These are phyloP conservation scores for Glaucopsyche alexis DNA, from an alignment of 2,888 invertebrate genomes.

Conservation along the genomic window DNA sequence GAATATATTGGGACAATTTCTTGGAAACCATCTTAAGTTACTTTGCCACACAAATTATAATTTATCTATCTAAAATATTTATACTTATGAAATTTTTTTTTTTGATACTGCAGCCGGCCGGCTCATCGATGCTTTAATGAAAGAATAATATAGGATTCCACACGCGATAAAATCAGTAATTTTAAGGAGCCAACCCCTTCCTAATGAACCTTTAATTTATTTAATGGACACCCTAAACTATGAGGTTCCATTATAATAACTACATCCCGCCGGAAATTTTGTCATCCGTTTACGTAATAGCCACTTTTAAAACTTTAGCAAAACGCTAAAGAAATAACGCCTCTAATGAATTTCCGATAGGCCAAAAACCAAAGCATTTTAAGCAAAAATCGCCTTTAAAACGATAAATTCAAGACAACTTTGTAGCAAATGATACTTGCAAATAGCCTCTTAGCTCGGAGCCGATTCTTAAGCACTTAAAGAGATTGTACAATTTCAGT, in stretches of 20 bases:
- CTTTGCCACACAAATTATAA: no score
- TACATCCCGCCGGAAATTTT: not conserved
- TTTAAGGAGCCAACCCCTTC: no score
- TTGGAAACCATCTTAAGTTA: no score
- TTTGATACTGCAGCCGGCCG: no score
- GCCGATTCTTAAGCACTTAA: conserved; percentile 23
- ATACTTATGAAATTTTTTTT: no score
- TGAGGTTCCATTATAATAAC: not conserved
- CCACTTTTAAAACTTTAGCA: not conserved
- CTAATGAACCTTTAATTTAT: no score
- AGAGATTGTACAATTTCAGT: conserved; percentile 29
- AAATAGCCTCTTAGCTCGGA: conserved; percentile 5
- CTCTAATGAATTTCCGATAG: conserved; percentile 20
- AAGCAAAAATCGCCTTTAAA: conserved; percentile 11
- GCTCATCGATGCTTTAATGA: no score
- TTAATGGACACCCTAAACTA: not conserved
- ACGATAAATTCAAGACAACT: conserved; percentile 16
- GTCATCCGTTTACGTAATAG: not conserved
- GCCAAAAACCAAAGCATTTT: conserved; percentile 20
- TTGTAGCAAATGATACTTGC: conserved; percentile 11
- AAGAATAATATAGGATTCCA: no score
- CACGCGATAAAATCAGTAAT: no score
- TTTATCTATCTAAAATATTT: no score
- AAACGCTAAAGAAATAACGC: not conserved
- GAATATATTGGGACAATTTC: no score